Evolutionary conservation across 2,888 invertebrate species (phyloP).

Genomic region (Allolobophora icterica): DNA sequence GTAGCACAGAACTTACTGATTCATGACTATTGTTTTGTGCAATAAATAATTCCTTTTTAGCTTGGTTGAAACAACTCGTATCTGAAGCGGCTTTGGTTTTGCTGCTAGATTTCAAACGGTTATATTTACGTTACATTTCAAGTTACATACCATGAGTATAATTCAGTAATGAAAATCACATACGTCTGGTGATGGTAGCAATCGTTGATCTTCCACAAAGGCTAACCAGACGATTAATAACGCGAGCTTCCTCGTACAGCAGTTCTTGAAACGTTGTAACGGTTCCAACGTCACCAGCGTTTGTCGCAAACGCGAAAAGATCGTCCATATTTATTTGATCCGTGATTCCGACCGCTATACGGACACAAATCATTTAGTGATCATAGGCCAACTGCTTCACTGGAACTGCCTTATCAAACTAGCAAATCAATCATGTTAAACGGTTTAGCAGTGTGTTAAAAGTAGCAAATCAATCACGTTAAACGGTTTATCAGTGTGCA

Average conservation of each 20-base stretch:
- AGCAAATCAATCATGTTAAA: no score
- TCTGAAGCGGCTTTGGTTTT: neutral
- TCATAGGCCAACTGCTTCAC: neutral
- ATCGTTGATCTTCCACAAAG: constrained; percentile 33
- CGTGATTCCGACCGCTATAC: constrained; percentile 40
- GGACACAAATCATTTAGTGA: neutral
- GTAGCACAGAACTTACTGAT: no score
- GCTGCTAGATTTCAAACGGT: neutral
- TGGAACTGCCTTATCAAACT: no score
- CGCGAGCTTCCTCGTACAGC: neutral
- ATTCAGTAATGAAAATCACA: neutral
- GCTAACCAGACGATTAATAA: constrained; percentile 31
- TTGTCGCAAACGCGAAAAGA: constrained; percentile 33
- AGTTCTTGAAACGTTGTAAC: constrained; percentile 25
- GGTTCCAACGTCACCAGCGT: neutral
- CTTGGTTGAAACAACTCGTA: neutral
- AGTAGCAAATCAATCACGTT: no score
- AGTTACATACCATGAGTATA: neutral
- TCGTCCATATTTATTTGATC: constrained; percentile 30
- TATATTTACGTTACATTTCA: neutral
- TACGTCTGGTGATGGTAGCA: neutral
- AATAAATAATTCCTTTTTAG: no score
- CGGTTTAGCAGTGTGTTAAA: no score
- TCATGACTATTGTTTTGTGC: no score
- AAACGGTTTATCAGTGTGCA: no score